Base-by-base conservation (phyloP, 2,888 invertebrate genomes). In the Smittia sp. region DNA sequence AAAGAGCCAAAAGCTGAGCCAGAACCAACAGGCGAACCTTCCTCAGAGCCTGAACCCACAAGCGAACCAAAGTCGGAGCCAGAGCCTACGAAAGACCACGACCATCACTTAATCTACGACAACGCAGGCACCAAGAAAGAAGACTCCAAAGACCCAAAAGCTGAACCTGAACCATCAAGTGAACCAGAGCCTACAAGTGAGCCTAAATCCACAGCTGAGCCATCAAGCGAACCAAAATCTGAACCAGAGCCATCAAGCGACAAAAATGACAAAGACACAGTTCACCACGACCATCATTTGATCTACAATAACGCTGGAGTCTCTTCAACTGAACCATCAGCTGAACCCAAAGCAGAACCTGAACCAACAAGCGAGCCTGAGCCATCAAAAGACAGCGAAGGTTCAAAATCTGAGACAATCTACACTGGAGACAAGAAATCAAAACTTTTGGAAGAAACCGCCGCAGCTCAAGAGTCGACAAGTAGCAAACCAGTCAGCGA, bases 241-340 rank as follows among this genome's bases (percentile, higher is more conserved):
- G 58, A 54, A n/a, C 15, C 77, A 0, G 78, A 79, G 1, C 79
- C 79, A 1, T 78, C 79, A 75, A 75, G 75, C 4, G 76, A 79
- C 75, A 83, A 24, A 77, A 79, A 75, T 7, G 1, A 1, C 78
- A 81, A 77, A 77, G 83, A 62, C n/a, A n/a, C n/a, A 11, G 27
- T 2, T 63, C 63, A 27, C 15, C 63, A 63, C 20, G 80, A 0
- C 81, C 83, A 77, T 80, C 83, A 4, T 82, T 81, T 77, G 79
- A 84, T 0, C 81, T 83, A 83, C 58, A 82, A 27, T 81, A 82
- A 76, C 80, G 83, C n/a, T 46, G 15, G n/a, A 0, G 81, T 83
- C 77, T 80, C 83, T 4, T 82, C 81, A 77, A 79, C 84, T 0
- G 81, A 80, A 72, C 52, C 66, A 9, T 1, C 52, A 46, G 54